Evolutionary conservation across 2,888 invertebrate genomes (phyloP).

Genomic region (Elaeidobius kamerunicus): DNA sequence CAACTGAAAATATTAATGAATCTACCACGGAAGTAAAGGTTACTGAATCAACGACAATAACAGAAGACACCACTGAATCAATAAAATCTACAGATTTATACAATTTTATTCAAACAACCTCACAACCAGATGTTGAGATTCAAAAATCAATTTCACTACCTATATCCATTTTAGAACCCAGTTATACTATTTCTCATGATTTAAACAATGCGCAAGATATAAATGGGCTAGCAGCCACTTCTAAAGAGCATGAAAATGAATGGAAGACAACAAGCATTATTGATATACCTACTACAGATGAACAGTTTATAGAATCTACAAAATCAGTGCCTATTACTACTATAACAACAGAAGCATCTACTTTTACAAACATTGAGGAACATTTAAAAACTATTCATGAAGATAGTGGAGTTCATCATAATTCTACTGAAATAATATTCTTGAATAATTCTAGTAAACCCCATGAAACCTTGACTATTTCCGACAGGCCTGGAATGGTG

Average conservation of each 20-base stretch:
- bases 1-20: no score
- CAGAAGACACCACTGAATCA: not conserved
- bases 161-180: slow-evolving; percentile 10
- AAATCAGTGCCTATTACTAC: slow-evolving; percentile 22
- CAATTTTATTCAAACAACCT: no score
- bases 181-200: slow-evolving; percentile 12
- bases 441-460: slow-evolving; percentile 2
- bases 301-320: slow-evolving; percentile 1
- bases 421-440: slow-evolving; percentile 22
- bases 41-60: not conserved
- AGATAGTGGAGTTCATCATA: slow-evolving; percentile 13
- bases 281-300: not conserved
- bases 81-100: not conserved
- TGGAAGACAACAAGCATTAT: not conserved
- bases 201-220: slow-evolving; percentile 16
- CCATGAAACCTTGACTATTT: slow-evolving; percentile 1
- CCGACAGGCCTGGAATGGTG: slow-evolving; percentile 2
- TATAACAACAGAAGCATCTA: slow-evolving; percentile 9
- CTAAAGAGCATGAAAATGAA: not conserved
- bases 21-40: not conserved
- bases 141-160: slow-evolving; percentile 25
- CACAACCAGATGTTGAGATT: slow-evolving; percentile 18
- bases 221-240: slow-evolving; percentile 1
- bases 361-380: not conserved
- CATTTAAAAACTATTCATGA: slow-evolving; percentile 2